These are phyloP conservation scores for Bathynomus jamesi DNA, from an alignment of 1,140 invertebrate species.

Conservation along the genomic window DNA sequence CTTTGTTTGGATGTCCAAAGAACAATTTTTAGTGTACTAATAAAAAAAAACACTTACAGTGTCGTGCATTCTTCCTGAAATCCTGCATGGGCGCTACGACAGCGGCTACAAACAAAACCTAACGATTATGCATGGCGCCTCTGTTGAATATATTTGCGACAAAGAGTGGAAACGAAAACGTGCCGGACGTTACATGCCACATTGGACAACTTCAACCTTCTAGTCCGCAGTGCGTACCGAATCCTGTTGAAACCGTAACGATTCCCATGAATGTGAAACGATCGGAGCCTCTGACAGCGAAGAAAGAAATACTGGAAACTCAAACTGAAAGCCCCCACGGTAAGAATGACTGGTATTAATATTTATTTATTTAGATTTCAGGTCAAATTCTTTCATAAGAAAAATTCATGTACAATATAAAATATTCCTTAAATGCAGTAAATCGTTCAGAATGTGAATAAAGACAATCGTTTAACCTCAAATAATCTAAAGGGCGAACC, in stretches of 20 bases:
- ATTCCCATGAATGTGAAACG: constrained; percentile 22
- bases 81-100: constrained; percentile 63
- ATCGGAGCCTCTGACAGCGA: constrained; percentile 18
- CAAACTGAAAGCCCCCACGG: background rate
- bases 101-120: constrained; percentile 65
- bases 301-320: constrained; percentile 5
- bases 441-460: too few relatives aligned
- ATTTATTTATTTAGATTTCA: too few relatives aligned
- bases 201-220: constrained; percentile 57
- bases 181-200: constrained; percentile 52
- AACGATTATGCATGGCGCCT: constrained; percentile 65
- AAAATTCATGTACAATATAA: too few relatives aligned
- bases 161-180: constrained; percentile 24
- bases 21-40: too few relatives aligned
- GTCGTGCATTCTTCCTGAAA: constrained; percentile 63
- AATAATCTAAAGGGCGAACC: background rate
- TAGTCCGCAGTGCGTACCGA: constrained; percentile 48
- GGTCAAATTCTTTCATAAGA: too few relatives aligned
- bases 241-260: constrained; percentile 8
- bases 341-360: too few relatives aligned
- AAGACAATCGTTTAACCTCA: too few relatives aligned
- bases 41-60: too few relatives aligned
- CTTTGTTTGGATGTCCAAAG: too few relatives aligned
- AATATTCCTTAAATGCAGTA: too few relatives aligned
- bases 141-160: constrained; percentile 44